phyloP scores from a whole-genome alignment of 2,113 vertebrate species.

The Pachyramphus minor region DNA sequence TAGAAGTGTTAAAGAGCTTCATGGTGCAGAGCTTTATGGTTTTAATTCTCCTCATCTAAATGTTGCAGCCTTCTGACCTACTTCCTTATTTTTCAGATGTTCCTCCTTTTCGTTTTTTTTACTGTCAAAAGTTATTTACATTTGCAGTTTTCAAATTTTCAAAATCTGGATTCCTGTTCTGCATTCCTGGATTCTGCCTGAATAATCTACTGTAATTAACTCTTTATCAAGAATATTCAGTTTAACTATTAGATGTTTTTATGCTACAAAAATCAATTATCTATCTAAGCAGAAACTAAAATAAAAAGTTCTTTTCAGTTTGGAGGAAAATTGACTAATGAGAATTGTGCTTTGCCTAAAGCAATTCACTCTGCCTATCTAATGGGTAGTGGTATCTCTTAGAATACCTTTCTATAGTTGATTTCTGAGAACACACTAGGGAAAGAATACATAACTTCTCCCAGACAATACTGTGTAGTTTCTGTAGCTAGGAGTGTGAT shows the following conservation, averaged over 20 bases:
- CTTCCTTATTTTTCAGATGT: background rate
- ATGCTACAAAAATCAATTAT: background rate
- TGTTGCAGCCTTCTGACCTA: background rate
- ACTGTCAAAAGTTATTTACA: background rate
- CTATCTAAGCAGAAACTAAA: background rate
- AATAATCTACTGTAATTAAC: background rate
- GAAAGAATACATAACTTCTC: background rate
- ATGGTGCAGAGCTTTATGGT: background rate
- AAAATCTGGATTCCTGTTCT: background rate
- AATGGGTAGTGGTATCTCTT: no score
- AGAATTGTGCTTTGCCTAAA: background rate
- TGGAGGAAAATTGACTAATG: background rate
- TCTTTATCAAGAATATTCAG: background rate
- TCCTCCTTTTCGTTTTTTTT: no score
- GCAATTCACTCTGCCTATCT: background rate
- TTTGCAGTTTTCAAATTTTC: background rate
- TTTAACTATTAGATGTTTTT: background rate
- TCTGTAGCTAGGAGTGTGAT: background rate
- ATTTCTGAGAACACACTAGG: background rate
- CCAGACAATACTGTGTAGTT: background rate
- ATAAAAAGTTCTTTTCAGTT: background rate
- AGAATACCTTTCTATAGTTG: background rate
- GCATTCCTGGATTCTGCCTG: background rate
- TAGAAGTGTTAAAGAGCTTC: background rate
- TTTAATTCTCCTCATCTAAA: background rate